Conservation (phyloP, 2,797 vertebrate genomes). For the Liparis tanakae region DNA sequence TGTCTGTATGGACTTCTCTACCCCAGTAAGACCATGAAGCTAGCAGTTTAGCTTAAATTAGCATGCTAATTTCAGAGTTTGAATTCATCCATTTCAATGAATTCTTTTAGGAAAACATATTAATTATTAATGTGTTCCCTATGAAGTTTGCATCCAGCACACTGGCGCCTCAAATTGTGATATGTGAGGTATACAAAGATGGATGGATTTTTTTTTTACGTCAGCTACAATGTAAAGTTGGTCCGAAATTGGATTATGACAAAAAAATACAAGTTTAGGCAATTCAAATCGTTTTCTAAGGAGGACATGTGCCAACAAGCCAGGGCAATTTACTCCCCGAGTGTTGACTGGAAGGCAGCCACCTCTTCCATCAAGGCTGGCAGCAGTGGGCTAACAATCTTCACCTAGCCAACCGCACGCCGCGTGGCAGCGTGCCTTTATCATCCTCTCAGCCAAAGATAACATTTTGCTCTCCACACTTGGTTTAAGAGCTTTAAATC, state of each 20-base stretch:
- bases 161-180: background rate
- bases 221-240: background rate
- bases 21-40: too few species aligned
- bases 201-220: background rate
- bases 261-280: too few species aligned
- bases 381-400: conserved; percentile 34
- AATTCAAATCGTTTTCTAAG: background rate
- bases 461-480: conserved; percentile 5
- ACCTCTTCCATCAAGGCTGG: conserved; percentile 18
- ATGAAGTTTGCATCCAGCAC: background rate
- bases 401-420: conserved; percentile 38
- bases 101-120: background rate
- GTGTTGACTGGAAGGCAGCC: conserved; percentile 39
- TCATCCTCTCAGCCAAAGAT: conserved; percentile 27
- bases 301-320: conserved; percentile 18
- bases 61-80: background rate
- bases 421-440: conserved; percentile 34
- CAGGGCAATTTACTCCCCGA: conserved; percentile 3
- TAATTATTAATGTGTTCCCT: background rate
- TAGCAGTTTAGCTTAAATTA: background rate
- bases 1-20: too few species aligned
- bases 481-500: conserved; percentile 3
- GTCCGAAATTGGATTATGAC: background rate
- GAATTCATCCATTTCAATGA: background rate
- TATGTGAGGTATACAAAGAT: conserved; percentile 4